Conservation (phyloP, 2,113 vertebrate species). For the Scophthalmus maximus region DNA sequence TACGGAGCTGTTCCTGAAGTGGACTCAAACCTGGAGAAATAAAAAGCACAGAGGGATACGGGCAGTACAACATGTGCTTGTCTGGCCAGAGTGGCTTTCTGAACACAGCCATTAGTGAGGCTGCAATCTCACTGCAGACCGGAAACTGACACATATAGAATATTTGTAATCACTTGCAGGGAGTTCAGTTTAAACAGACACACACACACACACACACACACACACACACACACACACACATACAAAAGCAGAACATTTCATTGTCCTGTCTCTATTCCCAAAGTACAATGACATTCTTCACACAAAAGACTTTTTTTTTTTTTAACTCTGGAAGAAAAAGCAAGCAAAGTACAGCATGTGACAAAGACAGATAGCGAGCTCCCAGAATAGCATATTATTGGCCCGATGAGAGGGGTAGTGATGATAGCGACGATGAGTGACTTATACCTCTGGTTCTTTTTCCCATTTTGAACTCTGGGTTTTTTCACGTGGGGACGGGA, state of each 20-base stretch:
- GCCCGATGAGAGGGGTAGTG: constrained; percentile 42
- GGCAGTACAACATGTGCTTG: constrained; percentile 45
- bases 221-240: constrained; percentile 6
- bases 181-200: constrained; percentile 10
- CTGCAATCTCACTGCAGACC: constrained; percentile 22
- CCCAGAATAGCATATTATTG: constrained; percentile 45
- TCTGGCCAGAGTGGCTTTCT: constrained; percentile 39
- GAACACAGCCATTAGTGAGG: constrained; percentile 33
- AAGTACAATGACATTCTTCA: constrained; percentile 64
- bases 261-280: constrained; percentile 42
- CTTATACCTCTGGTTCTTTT: constrained; percentile 43
- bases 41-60: constrained; percentile 32
- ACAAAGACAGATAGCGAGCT: constrained; percentile 72
- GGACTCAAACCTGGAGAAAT: constrained; percentile 57
- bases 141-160: constrained; percentile 32
- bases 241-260: constrained; percentile 44
- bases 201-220: constrained; percentile 10
- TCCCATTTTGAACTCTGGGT: constrained; percentile 30
- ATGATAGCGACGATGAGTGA: constrained; percentile 42
- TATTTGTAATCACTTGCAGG: constrained; percentile 38
- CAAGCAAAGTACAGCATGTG: constrained; percentile 45
- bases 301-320: constrained; percentile 67
- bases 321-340: constrained; percentile 68
- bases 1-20: constrained; percentile 45
- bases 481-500: constrained; percentile 33